These are phyloP conservation scores for Lycophotia porphyrea DNA, from an alignment of 2,888 invertebrate genomes.

Conservation along the genomic window DNA sequence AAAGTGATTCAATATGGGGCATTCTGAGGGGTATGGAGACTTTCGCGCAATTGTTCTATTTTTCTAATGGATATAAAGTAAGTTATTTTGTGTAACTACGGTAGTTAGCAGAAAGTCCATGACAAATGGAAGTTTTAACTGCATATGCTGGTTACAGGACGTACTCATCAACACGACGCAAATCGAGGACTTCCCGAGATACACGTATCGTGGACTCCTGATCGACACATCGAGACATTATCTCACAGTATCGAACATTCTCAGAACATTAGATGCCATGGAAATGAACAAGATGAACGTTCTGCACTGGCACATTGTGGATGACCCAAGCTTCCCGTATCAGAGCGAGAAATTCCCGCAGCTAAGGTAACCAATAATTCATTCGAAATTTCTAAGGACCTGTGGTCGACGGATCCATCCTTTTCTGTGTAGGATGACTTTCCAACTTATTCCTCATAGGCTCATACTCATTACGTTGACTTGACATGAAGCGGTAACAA, in stretches of 20 bases:
- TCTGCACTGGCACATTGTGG: constrained; percentile 98
- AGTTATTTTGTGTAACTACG: constrained; percentile 26
- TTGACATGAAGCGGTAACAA: background rate
- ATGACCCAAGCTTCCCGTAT: constrained; percentile 98
- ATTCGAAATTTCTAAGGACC: background rate
- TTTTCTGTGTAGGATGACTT: background rate
- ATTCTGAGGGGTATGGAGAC: constrained; percentile 96
- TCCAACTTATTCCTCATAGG: background rate
- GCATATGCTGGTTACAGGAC: constrained; percentile 81
- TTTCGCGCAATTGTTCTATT: constrained; percentile 93
- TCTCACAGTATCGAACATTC: constrained; percentile 92
- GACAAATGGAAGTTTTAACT: background rate
- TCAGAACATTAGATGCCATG: constrained; percentile 94
- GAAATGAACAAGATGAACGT: constrained; percentile 97
- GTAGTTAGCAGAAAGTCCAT: background rate
- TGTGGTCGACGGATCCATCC: background rate
- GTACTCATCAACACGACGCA: constrained; percentile 92
- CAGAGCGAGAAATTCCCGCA: constrained; percentile 94
- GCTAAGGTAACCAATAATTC: constrained; percentile 89
- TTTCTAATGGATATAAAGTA: constrained; percentile 74
- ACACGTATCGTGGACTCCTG: constrained; percentile 95
- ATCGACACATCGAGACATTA: constrained; percentile 97
- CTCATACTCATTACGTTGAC: background rate
- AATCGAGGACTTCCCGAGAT: constrained; percentile 94
- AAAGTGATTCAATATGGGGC: constrained; percentile 93